Evolutionary conservation across 1,140 invertebrate genomes (phyloP).

Genomic region (Brachionus angularis): DNA sequence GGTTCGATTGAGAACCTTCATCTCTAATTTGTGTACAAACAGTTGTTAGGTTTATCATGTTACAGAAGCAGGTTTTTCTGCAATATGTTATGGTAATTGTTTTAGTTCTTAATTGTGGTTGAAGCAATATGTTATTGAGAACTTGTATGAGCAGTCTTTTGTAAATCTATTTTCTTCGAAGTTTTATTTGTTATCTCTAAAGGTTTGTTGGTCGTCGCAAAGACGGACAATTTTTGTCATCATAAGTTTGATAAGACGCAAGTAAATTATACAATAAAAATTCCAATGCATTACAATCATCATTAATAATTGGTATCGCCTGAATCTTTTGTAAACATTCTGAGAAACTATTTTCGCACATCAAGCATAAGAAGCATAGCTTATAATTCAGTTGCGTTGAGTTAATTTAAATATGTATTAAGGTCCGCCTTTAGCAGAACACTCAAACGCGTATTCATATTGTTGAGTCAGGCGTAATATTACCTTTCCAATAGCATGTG

Average conservation of each 20-base stretch:
- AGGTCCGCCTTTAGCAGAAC: slow-evolving; percentile 72
- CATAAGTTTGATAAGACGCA: slow-evolving; percentile 62
- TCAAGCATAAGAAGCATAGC: slow-evolving; percentile 73
- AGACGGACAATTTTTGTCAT: slow-evolving; percentile 71
- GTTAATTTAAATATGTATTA: slow-evolving; percentile 68
- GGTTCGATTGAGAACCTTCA: no score
- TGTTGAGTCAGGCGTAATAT: slow-evolving; percentile 72
- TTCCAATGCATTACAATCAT: slow-evolving; percentile 69
- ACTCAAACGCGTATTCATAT: slow-evolving; percentile 70
- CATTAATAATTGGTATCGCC: slow-evolving; percentile 59
- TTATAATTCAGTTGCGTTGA: slow-evolving; percentile 69
- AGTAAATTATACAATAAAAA: slow-evolving; percentile 75
- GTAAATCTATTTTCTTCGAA: slow-evolving; percentile 61
- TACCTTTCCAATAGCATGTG: slow-evolving; percentile 73
- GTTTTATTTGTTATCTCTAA: slow-evolving; percentile 74
- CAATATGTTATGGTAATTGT: not conserved
- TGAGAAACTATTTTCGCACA: slow-evolving; percentile 73
- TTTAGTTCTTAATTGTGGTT: slow-evolving; percentile 45
- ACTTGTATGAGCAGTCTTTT: not conserved
- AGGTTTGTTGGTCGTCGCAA: slow-evolving; percentile 74
- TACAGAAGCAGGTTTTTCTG: not conserved
- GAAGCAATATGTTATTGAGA: not conserved
- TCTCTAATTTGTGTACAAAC: no score
- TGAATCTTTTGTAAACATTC: slow-evolving; percentile 68
- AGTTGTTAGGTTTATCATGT: no score